Conservation (phyloP, 2,113 vertebrate species). For the Alexandromys fortis region DNA sequence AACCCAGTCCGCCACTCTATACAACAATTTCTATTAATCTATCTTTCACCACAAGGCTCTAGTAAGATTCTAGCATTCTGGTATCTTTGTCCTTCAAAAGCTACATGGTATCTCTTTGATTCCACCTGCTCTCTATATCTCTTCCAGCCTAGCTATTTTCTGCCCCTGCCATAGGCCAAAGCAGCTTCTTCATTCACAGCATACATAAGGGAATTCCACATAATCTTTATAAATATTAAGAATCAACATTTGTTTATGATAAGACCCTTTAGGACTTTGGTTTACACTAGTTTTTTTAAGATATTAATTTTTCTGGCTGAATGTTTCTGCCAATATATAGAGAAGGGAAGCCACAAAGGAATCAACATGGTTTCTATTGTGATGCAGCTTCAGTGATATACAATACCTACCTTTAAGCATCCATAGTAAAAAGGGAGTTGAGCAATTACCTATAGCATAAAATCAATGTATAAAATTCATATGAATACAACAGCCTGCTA, state of each 20-base stretch:
- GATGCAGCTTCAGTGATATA: background rate
- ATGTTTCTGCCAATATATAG: background rate
- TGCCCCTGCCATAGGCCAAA: too few relatives aligned
- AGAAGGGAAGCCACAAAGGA: background rate
- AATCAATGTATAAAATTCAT: background rate
- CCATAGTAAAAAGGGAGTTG: background rate
- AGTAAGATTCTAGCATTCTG: too few relatives aligned
- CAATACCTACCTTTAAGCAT: background rate
- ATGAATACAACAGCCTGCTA: background rate
- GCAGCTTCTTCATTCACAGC: too few relatives aligned
- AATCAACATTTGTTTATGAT: background rate
- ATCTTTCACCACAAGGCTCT: too few relatives aligned
- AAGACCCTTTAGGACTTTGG: background rate
- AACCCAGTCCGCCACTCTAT: too few relatives aligned
- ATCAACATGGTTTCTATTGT: background rate
- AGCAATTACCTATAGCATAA: background rate
- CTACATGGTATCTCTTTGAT: too few relatives aligned
- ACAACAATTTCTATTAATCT: too few relatives aligned
- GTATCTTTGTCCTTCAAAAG: too few relatives aligned
- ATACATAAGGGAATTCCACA: too few relatives aligned
- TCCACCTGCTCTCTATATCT: too few relatives aligned
- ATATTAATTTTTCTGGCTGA: background rate
- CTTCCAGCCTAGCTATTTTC: too few relatives aligned
- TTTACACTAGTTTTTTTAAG: background rate
- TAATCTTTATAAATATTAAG: background rate